Base-by-base conservation (phyloP, 2,113 vertebrate species). In the Uropsilus gracilis region DNA sequence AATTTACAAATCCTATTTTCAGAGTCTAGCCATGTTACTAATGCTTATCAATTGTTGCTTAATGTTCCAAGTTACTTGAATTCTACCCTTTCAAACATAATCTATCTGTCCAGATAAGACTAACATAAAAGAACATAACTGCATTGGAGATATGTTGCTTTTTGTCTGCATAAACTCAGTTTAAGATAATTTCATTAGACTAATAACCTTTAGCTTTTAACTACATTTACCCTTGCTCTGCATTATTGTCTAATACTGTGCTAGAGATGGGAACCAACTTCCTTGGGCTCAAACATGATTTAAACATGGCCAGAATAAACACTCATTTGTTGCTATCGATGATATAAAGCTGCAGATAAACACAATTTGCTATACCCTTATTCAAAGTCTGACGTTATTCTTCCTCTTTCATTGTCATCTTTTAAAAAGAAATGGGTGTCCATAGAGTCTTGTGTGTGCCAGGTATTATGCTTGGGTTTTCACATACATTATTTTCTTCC, bases 171-270 rank as follows among this genome's bases (percentile, higher is more conserved):
- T 87, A 68, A 96, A 95, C 55, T 77, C 73, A 61, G 68, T 86
- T 89, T 91, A 55, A 44, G 66, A 50, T 91, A 55, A 97, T 95
- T 86, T 86, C 20, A 44, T 73, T 63, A 75, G 44, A 71, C 13
- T 63, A 83, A 91, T 83, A 44, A 26, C 69, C 61, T 81, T 44
- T 61, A 92, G 55, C 66, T 71, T 80, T 53, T 37, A 64, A 81
- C 26, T 55, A 48, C 30, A 53, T 77, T 96, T 75, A 39, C 55
- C 8, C 46, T 89, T 78, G 82, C 11, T 78, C 37, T 24, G 50
- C 12, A 8, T 90, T 87, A 63, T 53, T 91, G 37, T 34, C 39
- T 89, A 53, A 89, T 0, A 3, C 57, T 57, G 24, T 68, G 53
- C 50, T 48, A 18, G 34, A 24, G 69, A 69, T 53, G 57, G 24